Base-by-base conservation (phyloP, 2,113 vertebrate genomes). In the Sclerurus mexicanus region DNA sequence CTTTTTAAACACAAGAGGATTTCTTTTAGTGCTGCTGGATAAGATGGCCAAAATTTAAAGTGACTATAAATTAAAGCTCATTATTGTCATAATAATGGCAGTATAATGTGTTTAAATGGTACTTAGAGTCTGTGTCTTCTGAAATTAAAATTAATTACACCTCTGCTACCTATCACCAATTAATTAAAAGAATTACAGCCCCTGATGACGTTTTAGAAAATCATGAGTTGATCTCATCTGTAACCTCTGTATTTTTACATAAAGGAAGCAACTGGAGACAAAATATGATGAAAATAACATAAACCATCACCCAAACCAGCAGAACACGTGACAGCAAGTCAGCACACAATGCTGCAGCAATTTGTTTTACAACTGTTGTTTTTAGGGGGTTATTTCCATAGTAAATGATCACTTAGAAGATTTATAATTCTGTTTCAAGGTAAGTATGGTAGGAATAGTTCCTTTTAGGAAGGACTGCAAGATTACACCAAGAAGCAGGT, bases 1-100 rank as follows among this genome's bases (percentile, higher is more conserved):
- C 95, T 77, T 89, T 95, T 88, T 91, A 95, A 87, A 92, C 89
- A 93, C 50, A 64, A 37, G 85, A 96, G 85, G 35, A 91, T 97
- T 97, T 96, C 75, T 94, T 95, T 81, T 66, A 95, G 59, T 84
- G 80, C 62, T 86, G 62, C 79, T 96, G 85, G 81, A 91, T 86
- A 96, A 91, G 69, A 55, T 37, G 60, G 73, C 68, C 90, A 96
- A 97, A 96, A 97, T 97, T 93, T 95, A 92, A 97, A 97, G 83
- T 97, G 81, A 93, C 89, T 97, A 73, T 90, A 97, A 97, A 97
- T 97, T 97, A 96, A 93, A 96, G 62, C 49, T 93, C 35, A 46
- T 95, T 97, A 96, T 67, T 91, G 89, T 64, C 86, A 96, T 92
- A 84, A 85, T 52, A 92, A 94, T 59, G 75, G 71, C 63, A 97